Conservation (phyloP, 1,140 invertebrate genomes). For the Lycorma delicatula region DNA sequence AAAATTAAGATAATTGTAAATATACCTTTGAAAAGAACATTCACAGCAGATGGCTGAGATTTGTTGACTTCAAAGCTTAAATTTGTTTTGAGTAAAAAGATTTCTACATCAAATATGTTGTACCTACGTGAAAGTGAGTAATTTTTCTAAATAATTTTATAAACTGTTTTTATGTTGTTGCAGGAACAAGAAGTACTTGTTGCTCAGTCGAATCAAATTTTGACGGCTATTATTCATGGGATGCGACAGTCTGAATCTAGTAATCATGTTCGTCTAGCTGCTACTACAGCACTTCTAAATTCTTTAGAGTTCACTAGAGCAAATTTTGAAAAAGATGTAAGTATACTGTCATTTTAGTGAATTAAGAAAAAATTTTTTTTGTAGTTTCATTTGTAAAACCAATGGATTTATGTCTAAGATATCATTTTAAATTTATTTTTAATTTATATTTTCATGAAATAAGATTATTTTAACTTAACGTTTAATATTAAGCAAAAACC, state of each 20-base stretch:
- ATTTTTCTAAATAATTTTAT: slow-evolving; percentile 60
- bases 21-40: too few relatives aligned
- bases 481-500: too few relatives aligned
- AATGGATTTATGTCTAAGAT: too few relatives aligned
- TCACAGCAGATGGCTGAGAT: too few relatives aligned
- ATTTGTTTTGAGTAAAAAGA: not conserved
- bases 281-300: slow-evolving; percentile 94
- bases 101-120: not conserved
- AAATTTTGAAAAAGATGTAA: slow-evolving; percentile 93
- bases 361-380: too few relatives aligned
- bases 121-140: not conserved
- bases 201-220: slow-evolving; percentile 87
- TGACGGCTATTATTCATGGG: slow-evolving; percentile 98
- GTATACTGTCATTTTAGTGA: too few relatives aligned
- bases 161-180: slow-evolving; percentile 14
- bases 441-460: too few relatives aligned
- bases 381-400: too few relatives aligned
- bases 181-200: slow-evolving; percentile 84
- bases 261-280: slow-evolving; percentile 82
- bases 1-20: too few relatives aligned
- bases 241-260: slow-evolving; percentile 80
- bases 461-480: too few relatives aligned
- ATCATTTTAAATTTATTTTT: too few relatives aligned
- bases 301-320: slow-evolving; percentile 97
- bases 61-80: not conserved